These are phyloP conservation scores for Datnioides undecimradiatus DNA, from an alignment of 2,113 vertebrate genomes.

Conservation along the genomic window DNA sequence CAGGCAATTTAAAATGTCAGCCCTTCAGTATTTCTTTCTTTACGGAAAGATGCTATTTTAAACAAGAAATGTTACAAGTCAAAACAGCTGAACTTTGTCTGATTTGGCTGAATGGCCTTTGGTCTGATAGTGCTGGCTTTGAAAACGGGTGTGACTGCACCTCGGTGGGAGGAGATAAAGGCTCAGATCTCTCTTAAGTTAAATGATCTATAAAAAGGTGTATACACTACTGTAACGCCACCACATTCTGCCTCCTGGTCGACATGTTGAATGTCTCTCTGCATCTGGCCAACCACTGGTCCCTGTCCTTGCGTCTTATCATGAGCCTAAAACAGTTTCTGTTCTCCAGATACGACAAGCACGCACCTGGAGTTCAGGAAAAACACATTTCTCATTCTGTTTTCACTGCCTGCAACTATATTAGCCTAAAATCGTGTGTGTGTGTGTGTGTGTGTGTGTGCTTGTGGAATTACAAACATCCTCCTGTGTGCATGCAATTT, in stretches of 20 bases:
- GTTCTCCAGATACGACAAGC: slow-evolving; percentile 13
- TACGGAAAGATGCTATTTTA: slow-evolving; percentile 37
- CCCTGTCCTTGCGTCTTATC: slow-evolving; percentile 37
- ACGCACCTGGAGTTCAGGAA: slow-evolving; percentile 30
- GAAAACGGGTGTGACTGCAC: slow-evolving; percentile 59
- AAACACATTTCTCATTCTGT: slow-evolving; percentile 42
- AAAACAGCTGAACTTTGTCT: slow-evolving; percentile 48
- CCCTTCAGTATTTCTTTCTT: slow-evolving; percentile 37
- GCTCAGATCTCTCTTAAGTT: slow-evolving; percentile 18
- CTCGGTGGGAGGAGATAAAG: slow-evolving; percentile 33
- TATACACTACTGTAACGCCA: slow-evolving; percentile 15
- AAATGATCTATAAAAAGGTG: slow-evolving; percentile 28
- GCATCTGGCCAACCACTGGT: slow-evolving; percentile 11
- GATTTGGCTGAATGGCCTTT: slow-evolving; percentile 56
- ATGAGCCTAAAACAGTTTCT: slow-evolving; percentile 36
- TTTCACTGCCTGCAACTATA: slow-evolving; percentile 18
- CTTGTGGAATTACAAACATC: slow-evolving; percentile 20
- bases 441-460: background rate
- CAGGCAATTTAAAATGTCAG: slow-evolving; percentile 40
- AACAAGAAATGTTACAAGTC: slow-evolving; percentile 47
- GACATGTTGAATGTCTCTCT: slow-evolving; percentile 12
- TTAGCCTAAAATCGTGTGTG: background rate
- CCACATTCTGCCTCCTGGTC: slow-evolving; percentile 27
- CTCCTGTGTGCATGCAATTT: slow-evolving; percentile 42
- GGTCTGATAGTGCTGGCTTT: slow-evolving; percentile 63